Evolutionary conservation across 2,113 vertebrate genomes (phyloP).

Genomic region (Podocnemis expansa): DNA sequence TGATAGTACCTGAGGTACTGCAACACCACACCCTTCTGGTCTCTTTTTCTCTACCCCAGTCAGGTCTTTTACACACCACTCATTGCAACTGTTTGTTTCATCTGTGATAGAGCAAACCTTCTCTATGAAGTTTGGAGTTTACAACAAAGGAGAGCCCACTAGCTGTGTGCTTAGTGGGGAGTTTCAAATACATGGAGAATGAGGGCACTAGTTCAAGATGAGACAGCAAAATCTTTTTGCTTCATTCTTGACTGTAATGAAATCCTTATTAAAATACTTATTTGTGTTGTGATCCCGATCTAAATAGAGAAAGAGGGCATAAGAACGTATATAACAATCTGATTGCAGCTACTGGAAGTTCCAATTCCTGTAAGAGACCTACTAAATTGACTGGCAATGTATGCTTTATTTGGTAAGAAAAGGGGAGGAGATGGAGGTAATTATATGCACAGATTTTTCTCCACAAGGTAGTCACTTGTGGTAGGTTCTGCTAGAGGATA

Average conservation of each 20-base stretch:
- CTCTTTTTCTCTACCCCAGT: neutral
- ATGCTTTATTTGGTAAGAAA: neutral
- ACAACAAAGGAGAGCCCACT: neutral
- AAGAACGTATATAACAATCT: neutral
- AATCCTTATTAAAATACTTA: neutral
- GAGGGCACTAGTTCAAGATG: neutral
- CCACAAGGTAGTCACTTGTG: neutral
- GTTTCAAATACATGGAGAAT: neutral
- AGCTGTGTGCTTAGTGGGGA: neutral
- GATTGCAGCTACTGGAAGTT: neutral
- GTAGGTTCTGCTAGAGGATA: neutral
- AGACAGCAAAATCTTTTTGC: neutral
- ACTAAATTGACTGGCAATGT: neutral
- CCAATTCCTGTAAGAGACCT: neutral
- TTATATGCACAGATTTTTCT: neutral
- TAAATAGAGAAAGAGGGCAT: neutral
- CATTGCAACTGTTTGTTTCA: neutral
- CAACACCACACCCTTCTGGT: neutral
- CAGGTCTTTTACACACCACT: neutral
- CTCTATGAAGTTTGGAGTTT: neutral
- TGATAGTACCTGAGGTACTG: neutral
- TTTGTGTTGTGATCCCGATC: neutral
- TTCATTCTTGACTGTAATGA: neutral
- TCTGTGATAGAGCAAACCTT: neutral
- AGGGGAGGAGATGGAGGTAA: neutral